Base-by-base conservation (phyloP, 2,797 vertebrate species). In the Channallabes apus region DNA sequence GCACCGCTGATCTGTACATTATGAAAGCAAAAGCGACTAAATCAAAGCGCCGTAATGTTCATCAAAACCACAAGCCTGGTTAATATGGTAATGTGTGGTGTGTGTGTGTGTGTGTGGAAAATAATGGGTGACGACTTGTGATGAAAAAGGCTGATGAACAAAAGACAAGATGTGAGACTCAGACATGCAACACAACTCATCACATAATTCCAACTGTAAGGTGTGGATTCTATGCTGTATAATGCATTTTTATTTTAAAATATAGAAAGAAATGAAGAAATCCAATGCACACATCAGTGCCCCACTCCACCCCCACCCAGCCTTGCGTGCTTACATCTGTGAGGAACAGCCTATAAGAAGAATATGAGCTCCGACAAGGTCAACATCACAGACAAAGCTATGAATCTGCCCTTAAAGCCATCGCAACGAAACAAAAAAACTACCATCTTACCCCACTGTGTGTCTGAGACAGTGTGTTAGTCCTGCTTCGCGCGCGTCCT, bases 291-390 rank as follows among this genome's bases (percentile, higher is more conserved):
- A 76, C 29, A 38, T 24, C 76, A 17, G 41, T 59, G 46, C 67
- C 67, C 32, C 80, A 38, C 6, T 71, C 29, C 80, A 35, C 54
- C 51, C 68, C 56, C 35, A 46, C 81, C 81, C 80, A 71, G 58
- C 82, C 82, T n/a, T 85, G 77, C 84, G 85, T 58, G 54, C 86
- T 77, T 89, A 87, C 88, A 91, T 90, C 90, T 91, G 91, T 89
- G 86, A 88, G 85, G 89, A 92, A 92, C 92, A 93, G 85, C 90
- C 86, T 54, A 29, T 54, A 80, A 46, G n/a, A 79, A 61, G 89
- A 92, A 91, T 91, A 92, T 87, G 86, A 90, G 89, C 88, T 7
- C 84, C 89, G 92, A 93, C 94, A 95, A 95, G 94, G 94, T 95
- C 94, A 88, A 81, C 75, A 82, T 88, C 84, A 71, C 69, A 85